phyloP scores from a whole-genome alignment of 1,140 invertebrate genomes.

The Meloidogyne hapla region DNA sequence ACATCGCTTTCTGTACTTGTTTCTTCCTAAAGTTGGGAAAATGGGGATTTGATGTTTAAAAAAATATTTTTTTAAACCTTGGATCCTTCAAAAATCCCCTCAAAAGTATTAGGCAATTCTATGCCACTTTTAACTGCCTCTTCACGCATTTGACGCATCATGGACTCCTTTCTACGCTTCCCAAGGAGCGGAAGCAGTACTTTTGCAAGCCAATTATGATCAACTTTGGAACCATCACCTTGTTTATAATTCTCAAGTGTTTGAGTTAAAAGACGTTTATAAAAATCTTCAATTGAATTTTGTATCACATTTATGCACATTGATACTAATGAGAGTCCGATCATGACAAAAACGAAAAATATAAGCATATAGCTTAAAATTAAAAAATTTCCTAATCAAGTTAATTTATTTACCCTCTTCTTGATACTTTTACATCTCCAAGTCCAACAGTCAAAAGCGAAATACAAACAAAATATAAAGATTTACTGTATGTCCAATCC shows the following conservation, averaged over 20 bases:
- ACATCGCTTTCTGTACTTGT: neutral
- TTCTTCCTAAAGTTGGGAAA: neutral
- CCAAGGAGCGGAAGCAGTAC: slow-evolving; percentile 46
- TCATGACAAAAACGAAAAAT: slow-evolving; percentile 61
- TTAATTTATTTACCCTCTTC: slow-evolving; percentile 51
- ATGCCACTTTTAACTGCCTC: slow-evolving; percentile 50
- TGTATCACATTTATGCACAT: slow-evolving; percentile 64
- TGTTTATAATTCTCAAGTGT: slow-evolving; percentile 45
- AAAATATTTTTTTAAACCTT: neutral
- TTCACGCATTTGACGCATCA: slow-evolving; percentile 51
- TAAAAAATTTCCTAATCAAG: too few species aligned
- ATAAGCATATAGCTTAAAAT: slow-evolving; percentile 55
- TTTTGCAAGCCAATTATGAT: slow-evolving; percentile 53
- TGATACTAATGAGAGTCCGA: slow-evolving; percentile 59
- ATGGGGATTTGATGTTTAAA: neutral
- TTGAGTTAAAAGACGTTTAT: slow-evolving; percentile 59
- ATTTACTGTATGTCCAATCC: slow-evolving; percentile 58
- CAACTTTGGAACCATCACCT: slow-evolving; percentile 48
- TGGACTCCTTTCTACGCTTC: slow-evolving; percentile 9
- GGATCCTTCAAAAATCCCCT: slow-evolving; percentile 2
- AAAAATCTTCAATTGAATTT: slow-evolving; percentile 59
- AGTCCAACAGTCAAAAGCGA: slow-evolving; percentile 54
- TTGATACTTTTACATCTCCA: slow-evolving; percentile 54
- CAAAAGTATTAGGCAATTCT: slow-evolving; percentile 50
- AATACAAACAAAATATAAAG: slow-evolving; percentile 61